phyloP scores from a whole-genome alignment of 2,888 invertebrate species.

The Cactoblastis cactorum region DNA sequence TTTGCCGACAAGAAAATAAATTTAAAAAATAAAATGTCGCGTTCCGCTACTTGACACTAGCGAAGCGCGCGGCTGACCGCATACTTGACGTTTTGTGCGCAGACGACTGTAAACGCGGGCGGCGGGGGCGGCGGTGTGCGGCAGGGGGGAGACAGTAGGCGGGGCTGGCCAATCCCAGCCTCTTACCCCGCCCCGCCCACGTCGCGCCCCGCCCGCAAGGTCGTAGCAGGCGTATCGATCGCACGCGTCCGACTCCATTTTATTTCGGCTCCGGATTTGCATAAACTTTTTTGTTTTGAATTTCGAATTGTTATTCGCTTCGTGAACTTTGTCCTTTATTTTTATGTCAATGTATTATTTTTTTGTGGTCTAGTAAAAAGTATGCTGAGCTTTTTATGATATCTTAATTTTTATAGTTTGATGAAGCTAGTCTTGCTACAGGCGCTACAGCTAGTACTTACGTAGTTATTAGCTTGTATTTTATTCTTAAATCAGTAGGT shows the following conservation, averaged over 20 bases:
- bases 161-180: slow-evolving; percentile 63
- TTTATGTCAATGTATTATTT: slow-evolving; percentile 20
- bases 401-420: neutral
- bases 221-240: slow-evolving; percentile 72
- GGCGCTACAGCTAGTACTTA: too few species aligned
- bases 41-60: slow-evolving; percentile 14
- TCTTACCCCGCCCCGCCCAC: slow-evolving; percentile 69
- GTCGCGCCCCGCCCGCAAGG: slow-evolving; percentile 69
- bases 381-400: neutral
- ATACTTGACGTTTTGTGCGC: slow-evolving; percentile 39
- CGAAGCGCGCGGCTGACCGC: slow-evolving; percentile 28
- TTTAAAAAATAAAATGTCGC: slow-evolving; percentile 1
- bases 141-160: slow-evolving; percentile 45
- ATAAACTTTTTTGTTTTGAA: slow-evolving; percentile 72
- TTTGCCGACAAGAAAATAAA: neutral
- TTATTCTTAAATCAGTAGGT: too few species aligned
- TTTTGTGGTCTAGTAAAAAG: neutral
- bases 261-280: slow-evolving; percentile 76
- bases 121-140: slow-evolving; percentile 38
- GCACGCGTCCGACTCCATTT: slow-evolving; percentile 76
- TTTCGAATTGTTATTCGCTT: slow-evolving; percentile 55
- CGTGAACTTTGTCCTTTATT: slow-evolving; percentile 31
- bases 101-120: slow-evolving; percentile 33
- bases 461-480: too few species aligned
- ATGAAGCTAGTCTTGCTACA: too few species aligned